Conservation (phyloP, 2,797 vertebrate species). For the Vipera latastei region DNA sequence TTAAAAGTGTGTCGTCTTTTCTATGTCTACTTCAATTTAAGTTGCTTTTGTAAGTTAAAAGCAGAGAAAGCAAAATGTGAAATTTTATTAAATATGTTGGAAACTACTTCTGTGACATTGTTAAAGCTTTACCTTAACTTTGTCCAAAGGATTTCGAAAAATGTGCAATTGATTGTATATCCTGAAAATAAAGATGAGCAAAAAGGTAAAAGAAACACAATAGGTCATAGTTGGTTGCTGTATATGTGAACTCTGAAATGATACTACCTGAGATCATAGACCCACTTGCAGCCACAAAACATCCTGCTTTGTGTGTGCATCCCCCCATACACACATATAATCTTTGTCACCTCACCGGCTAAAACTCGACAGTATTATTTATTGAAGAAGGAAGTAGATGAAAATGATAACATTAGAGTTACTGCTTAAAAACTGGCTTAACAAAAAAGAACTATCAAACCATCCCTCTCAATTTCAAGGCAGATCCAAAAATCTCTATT, state of each 20-base stretch:
- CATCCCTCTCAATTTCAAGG: background rate
- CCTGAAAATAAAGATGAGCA: background rate
- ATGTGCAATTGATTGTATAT: background rate
- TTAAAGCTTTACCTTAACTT: background rate
- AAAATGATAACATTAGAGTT: background rate
- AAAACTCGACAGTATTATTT: background rate
- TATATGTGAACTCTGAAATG: background rate
- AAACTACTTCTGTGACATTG: background rate
- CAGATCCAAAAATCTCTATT: background rate
- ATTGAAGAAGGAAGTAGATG: background rate
- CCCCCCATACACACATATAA: background rate
- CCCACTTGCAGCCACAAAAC: background rate
- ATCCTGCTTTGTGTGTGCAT: background rate
- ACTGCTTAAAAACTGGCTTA: background rate
- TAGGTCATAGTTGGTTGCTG: background rate
- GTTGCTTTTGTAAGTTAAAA: background rate
- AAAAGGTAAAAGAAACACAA: background rate
- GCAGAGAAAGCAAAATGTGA: background rate
- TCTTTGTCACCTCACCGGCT: background rate
- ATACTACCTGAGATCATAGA: background rate
- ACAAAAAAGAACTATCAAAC: background rate
- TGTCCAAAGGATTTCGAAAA: background rate
- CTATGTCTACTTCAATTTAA: background rate
- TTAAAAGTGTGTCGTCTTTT: background rate
- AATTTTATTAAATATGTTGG: background rate